Evolutionary conservation across 2,797 vertebrate genomes (phyloP), one percentile per base, ranked within the genome.

Genomic region (Staurois parvus): DNA sequence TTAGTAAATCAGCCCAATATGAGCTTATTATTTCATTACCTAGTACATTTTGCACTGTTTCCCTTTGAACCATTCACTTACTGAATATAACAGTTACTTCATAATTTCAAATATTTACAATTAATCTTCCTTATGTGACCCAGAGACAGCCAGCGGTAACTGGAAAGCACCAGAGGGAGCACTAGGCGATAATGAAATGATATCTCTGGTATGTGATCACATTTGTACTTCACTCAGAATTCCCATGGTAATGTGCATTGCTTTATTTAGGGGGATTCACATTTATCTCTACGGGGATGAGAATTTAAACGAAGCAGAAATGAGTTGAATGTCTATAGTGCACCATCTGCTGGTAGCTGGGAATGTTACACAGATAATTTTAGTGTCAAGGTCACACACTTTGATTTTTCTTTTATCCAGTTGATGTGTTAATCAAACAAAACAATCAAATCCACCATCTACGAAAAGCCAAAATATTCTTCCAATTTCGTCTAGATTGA

Each of bases 321-420:
- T 8, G 8, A 28, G 26, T 28, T 13, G 24, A 15, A 26, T 76
- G 34, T 19, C 17, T 56, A 0, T 67, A 5, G 28, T 34, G 34
- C 59, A 21, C 72, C 81, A 83, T 42, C 72, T 76, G 29, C 59
- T 83, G 81, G 59, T 21, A 34, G 59, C 19, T 34, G 15, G 26
- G 21, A 34, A 19, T 45, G 75, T 1, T 48, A 59, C 72, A 83
- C n/a, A 37, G 37, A 0, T 37, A 10, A 37, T 37, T 37, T 37
- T 37, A 37, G 8, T 37, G 0, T 37, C 9, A 10, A 8, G 1
- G 37, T 37, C 10, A 9, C 37, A 10, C 10, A 6, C 37, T 37
- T 37, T 0, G 5, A 37, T 37, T 37, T 37, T 10, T 37, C 1
- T 37, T 37, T 37, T 8, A 37, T 37, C 37, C 4, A 37, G 37